Percentiles rank a stretch among this genome's conserved stretches.
These are phyloP conservation scores for Clarias macrocephalus DNA, from an alignment of 2,113 vertebrate genomes.

Conservation along the genomic window DNA sequence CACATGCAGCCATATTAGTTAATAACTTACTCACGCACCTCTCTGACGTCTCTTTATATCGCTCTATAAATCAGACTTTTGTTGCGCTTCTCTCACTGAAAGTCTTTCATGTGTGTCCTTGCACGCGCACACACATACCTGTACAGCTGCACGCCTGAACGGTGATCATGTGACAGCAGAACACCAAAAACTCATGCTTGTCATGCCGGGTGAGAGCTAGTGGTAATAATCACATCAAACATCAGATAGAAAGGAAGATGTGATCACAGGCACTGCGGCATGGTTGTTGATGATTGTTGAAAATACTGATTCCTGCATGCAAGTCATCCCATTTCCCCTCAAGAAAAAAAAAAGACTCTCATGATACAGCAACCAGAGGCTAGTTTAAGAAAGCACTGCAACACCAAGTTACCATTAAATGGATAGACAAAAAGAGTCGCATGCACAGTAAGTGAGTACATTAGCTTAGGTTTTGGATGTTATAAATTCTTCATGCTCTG, in stretches of 20 bases:
- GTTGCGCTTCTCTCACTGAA: neutral
- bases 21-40: neutral
- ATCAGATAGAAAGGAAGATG: neutral
- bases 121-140: neutral
- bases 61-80: no score
- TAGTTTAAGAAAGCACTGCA: neutral
- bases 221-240: neutral
- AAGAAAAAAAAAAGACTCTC: no score
- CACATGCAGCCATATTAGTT: neutral
- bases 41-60: neutral
- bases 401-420: neutral
- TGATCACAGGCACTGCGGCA: neutral
- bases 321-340: no score
- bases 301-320: neutral
- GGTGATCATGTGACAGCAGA: neutral
- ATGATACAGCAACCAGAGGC: neutral
- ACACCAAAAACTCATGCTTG: no score
- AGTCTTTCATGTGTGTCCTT: neutral
- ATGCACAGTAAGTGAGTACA: no score
- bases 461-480: no score
- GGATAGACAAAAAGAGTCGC: no score
- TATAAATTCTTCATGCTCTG: no score
- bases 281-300: neutral
- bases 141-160: no score
- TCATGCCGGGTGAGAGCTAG: neutral